A percentile compares a stretch with the other conserved stretches of the same genome.
phyloP scores from a whole-genome alignment of 2,797 vertebrate genomes.

The Hirundo rustica region DNA sequence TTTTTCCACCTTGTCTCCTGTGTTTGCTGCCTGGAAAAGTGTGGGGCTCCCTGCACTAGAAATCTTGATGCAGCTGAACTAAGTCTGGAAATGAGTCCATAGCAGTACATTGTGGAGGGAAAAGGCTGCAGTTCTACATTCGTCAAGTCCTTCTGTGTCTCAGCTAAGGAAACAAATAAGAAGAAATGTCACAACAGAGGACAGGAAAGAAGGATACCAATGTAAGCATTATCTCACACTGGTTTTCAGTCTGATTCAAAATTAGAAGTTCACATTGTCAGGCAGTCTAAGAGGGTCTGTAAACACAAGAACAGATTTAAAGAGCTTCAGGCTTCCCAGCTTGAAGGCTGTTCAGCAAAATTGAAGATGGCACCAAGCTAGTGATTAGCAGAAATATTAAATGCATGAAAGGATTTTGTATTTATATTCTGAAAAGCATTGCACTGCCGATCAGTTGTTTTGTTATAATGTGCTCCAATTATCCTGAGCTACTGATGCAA shows the following conservation, averaged over 20 bases:
- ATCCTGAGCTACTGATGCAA: conserved; percentile 56
- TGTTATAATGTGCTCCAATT: conserved; percentile 47
- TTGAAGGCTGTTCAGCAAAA: conserved; percentile 34
- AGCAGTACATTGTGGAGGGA: neutral
- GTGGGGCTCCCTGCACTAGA: neutral
- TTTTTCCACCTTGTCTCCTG: neutral
- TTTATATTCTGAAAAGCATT: conserved; percentile 47
- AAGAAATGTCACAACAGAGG: neutral
- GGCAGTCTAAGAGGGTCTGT: neutral
- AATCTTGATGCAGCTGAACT: neutral
- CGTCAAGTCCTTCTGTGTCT: neutral
- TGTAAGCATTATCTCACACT: neutral
- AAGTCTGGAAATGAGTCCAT: neutral
- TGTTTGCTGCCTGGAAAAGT: neutral
- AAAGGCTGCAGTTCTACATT: neutral
- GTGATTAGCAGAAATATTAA: conserved; percentile 63
- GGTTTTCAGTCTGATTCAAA: conserved; percentile 38
- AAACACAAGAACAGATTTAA: neutral
- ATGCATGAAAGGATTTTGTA: conserved; percentile 37
- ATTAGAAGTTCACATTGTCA: conserved; percentile 28
- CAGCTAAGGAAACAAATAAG: neutral
- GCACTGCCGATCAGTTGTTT: conserved; percentile 53
- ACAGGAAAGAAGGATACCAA: neutral
- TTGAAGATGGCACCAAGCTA: neutral
- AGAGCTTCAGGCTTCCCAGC: neutral